These are phyloP conservation scores for Agriopis leucophaearia DNA, from an alignment of 2,888 invertebrate genomes.

Conservation along the genomic window DNA sequence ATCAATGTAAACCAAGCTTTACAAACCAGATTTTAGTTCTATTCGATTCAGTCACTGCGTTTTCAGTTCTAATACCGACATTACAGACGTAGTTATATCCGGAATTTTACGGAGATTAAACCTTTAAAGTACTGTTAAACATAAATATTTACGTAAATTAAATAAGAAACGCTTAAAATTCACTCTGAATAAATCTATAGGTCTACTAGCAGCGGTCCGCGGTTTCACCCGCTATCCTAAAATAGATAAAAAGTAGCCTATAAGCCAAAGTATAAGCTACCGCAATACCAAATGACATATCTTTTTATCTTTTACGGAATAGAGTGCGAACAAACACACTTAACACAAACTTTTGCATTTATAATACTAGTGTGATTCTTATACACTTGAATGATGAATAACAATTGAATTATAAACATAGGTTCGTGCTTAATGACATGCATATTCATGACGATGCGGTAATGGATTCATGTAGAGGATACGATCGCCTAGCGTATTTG, in stretches of 20 bases:
- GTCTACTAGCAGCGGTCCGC: too few relatives aligned
- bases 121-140: too few relatives aligned
- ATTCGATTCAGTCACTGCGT: neutral
- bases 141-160: neutral
- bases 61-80: neutral
- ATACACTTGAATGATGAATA: neutral
- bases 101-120: neutral
- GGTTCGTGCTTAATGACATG: slow-evolving; percentile 59
- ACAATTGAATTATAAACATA: neutral
- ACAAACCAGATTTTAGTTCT: slow-evolving; percentile 4
- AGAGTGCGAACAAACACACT: too few relatives aligned
- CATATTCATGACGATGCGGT: slow-evolving; percentile 63
- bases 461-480: slow-evolving; percentile 45
- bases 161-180: neutral
- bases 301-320: too few relatives aligned
- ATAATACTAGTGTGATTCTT: neutral
- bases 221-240: too few relatives aligned
- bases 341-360: too few relatives aligned
- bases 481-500: slow-evolving; percentile 66
- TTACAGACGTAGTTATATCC: neutral
- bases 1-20: slow-evolving; percentile 50
- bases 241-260: too few relatives aligned
- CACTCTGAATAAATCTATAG: too few relatives aligned
- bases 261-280: too few relatives aligned
- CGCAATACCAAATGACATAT: too few relatives aligned